phyloP scores from a whole-genome alignment of 2,888 invertebrate species.

The Lepeophtheirus nordmannii region DNA sequence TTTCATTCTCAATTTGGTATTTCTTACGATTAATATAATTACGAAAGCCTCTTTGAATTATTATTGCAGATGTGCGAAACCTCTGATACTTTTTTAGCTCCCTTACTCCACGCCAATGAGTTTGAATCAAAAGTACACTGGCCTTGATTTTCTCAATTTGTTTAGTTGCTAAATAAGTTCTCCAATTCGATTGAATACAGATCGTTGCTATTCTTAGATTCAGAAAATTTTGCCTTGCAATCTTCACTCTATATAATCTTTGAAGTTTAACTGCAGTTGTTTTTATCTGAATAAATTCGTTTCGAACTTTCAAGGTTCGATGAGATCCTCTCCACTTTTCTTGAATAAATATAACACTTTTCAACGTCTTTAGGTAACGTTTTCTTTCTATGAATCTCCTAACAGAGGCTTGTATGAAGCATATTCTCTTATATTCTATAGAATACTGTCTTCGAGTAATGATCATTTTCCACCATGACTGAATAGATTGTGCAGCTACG shows the following conservation, averaged over 20 bases:
- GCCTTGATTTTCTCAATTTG: background rate
- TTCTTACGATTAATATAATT: background rate
- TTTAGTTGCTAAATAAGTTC: background rate
- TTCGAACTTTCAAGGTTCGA: background rate
- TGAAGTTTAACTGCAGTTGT: slow-evolving; percentile 30
- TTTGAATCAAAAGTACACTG: slow-evolving; percentile 29
- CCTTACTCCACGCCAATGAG: slow-evolving; percentile 23
- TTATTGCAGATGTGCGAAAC: slow-evolving; percentile 18
- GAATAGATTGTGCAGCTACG: background rate
- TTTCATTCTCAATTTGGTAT: background rate
- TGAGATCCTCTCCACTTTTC: background rate
- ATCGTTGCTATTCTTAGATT: background rate
- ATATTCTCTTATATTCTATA: no score
- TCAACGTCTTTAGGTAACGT: slow-evolving; percentile 14
- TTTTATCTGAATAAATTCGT: slow-evolving; percentile 26
- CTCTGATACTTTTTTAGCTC: background rate
- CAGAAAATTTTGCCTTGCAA: background rate
- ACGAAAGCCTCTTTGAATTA: slow-evolving; percentile 14
- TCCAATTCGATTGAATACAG: background rate
- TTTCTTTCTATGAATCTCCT: slow-evolving; percentile 7
- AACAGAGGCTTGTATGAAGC: slow-evolving; percentile 7
- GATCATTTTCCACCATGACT: slow-evolving; percentile 6
- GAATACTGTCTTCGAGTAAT: no score
- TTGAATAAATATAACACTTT: background rate
- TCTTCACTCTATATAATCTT: slow-evolving; percentile 27